These are phyloP conservation scores for Rostratula benghalensis DNA, from an alignment of 2,113 vertebrate species.

Conservation along the genomic window DNA sequence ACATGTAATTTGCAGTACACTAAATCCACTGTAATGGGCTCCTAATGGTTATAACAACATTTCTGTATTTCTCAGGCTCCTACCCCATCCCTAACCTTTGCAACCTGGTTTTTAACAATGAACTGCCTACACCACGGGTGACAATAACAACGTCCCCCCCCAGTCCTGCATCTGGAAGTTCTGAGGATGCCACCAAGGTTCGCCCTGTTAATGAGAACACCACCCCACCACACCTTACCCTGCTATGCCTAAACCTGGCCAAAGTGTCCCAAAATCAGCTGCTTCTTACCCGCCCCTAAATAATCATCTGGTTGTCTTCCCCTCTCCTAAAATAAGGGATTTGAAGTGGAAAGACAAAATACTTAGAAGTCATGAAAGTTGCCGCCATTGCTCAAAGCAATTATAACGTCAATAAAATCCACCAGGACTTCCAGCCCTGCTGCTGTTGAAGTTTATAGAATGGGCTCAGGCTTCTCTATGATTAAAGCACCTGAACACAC, in stretches of 20 bases:
- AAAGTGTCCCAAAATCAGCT: neutral
- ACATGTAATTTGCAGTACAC: neutral
- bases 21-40: neutral
- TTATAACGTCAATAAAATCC: slow-evolving; percentile 39
- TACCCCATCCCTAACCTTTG: neutral
- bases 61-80: neutral
- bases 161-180: neutral
- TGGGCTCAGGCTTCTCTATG: neutral
- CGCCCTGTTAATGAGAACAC: neutral
- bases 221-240: neutral
- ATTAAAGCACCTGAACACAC: slow-evolving; percentile 47
- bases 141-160: neutral
- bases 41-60: neutral
- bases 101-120: neutral
- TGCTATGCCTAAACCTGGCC: neutral
- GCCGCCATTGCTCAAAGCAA: slow-evolving; percentile 41
- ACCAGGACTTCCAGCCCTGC: neutral
- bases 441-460: slow-evolving; percentile 5
- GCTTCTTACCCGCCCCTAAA: neutral
- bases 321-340: neutral
- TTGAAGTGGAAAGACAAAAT: neutral
- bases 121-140: neutral
- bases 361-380: neutral
- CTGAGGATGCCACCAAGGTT: neutral
- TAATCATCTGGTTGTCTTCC: neutral